Evolutionary conservation across 92 coral and sea anemone genomes (phyloP).

Genomic region (Pocillopora meandrina): DNA sequence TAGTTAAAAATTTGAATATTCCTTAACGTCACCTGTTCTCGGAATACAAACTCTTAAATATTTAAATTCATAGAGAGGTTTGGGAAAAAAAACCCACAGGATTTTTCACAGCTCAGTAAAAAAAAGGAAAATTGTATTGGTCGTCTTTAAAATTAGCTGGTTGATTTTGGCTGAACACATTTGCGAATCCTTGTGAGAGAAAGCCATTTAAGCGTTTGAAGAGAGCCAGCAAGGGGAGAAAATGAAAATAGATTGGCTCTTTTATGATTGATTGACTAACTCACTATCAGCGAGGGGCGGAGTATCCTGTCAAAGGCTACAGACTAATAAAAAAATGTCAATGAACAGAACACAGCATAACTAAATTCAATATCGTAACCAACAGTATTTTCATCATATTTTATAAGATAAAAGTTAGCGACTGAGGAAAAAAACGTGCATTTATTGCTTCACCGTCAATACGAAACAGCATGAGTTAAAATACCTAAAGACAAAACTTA

Average conservation of each 20-base stretch:
- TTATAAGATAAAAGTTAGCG: too few relatives aligned
- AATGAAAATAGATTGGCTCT: not conserved
- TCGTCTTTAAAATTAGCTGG: too few relatives aligned
- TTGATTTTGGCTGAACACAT: not conserved
- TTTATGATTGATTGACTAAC: not conserved
- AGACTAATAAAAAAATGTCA: not conserved
- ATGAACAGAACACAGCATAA: constrained; percentile 1
- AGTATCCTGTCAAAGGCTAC: not conserved
- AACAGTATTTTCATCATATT: too few relatives aligned
- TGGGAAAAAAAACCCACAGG: not conserved
- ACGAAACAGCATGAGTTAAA: not conserved
- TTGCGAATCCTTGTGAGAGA: not conserved
- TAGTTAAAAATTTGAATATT: constrained; percentile 3
- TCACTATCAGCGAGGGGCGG: constrained; percentile 4
- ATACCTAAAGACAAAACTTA: not conserved
- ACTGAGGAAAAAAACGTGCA: not conserved
- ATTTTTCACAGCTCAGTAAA: not conserved
- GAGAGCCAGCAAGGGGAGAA: not conserved
- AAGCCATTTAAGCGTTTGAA: constrained; percentile 3
- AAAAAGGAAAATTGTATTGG: not conserved
- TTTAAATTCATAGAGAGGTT: constrained; percentile 6
- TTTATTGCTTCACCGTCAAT: not conserved
- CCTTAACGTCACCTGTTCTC: not conserved
- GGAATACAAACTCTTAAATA: not conserved
- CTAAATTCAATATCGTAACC: not conserved